phyloP scores from a whole-genome alignment of 2,113 vertebrate species.

The Myotis davidii region DNA sequence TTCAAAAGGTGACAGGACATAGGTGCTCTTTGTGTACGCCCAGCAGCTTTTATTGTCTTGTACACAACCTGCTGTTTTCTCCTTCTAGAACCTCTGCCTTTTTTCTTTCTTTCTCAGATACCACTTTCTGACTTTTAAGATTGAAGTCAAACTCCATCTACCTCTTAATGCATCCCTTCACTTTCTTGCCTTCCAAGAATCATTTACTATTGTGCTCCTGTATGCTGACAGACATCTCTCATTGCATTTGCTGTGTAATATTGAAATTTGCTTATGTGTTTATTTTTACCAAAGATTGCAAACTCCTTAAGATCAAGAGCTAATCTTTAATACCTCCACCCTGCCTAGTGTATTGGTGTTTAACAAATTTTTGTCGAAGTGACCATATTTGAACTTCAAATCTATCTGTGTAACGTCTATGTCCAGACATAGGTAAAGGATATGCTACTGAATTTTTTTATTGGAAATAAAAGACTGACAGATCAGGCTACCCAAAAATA shows the following conservation, averaged over 20 bases:
- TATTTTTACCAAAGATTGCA: not conserved
- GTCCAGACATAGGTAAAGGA: not conserved
- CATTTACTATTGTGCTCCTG: not conserved
- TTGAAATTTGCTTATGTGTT: not conserved
- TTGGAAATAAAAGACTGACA: not conserved
- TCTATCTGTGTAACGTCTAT: not conserved
- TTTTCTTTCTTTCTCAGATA: not conserved
- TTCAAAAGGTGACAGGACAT: not conserved
- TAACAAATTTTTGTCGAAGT: slow-evolving; percentile 3
- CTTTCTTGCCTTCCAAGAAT: not conserved
- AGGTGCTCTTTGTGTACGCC: not conserved
- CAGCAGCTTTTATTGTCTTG: not conserved
- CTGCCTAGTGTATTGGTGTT: not conserved
- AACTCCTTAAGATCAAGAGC: not conserved
- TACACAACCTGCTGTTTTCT: not conserved
- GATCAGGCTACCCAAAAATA: not conserved
- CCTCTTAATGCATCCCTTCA: not conserved
- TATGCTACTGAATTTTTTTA: not conserved
- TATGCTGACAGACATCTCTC: not conserved
- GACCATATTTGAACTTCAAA: not conserved
- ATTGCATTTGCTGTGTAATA: not conserved
- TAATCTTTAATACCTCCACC: not conserved
- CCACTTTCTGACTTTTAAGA: not conserved
- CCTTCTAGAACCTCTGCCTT: not conserved
- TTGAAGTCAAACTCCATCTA: not conserved